Percentiles rank a stretch among this genome's conserved stretches.
Conservation (phyloP, 2,888 invertebrate species). For the Zelleria hepariella region DNA sequence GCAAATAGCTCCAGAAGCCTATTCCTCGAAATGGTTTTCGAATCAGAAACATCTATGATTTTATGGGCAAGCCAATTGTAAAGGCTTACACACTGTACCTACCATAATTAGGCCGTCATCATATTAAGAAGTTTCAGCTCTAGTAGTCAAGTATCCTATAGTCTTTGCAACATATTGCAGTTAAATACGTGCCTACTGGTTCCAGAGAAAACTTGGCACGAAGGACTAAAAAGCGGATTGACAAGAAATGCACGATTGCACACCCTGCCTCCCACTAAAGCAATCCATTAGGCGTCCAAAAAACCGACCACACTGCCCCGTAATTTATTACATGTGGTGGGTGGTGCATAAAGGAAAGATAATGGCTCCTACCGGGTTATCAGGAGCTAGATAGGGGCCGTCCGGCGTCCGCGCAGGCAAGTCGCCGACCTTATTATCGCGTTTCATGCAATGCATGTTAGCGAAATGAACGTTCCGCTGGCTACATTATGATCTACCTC, state of each 20-base stretch:
- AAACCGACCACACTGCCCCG: neutral
- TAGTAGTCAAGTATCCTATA: too few species aligned
- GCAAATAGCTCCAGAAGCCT: too few species aligned
- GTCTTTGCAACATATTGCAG: too few species aligned
- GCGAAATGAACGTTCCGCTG: neutral
- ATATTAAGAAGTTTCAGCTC: too few species aligned
- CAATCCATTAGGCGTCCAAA: neutral
- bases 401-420: slow-evolving; percentile 26
- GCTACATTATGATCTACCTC: neutral
- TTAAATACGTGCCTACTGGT: too few species aligned
- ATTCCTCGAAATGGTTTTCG: too few species aligned
- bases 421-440: neutral
- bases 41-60: too few species aligned
- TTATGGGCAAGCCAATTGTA: too few species aligned
- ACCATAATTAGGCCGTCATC: too few species aligned
- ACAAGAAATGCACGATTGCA: neutral
- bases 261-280: neutral
- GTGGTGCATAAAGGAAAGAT: neutral
- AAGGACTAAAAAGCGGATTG: neutral
- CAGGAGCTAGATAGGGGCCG: slow-evolving; percentile 24
- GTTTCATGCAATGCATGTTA: neutral
- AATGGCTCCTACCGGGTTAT: slow-evolving; percentile 22
- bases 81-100: too few species aligned
- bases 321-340: neutral
- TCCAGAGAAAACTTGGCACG: too few species aligned